Evolutionary conservation across 2,113 vertebrate species (phyloP).

Genomic region (Ammospiza nelsoni): DNA sequence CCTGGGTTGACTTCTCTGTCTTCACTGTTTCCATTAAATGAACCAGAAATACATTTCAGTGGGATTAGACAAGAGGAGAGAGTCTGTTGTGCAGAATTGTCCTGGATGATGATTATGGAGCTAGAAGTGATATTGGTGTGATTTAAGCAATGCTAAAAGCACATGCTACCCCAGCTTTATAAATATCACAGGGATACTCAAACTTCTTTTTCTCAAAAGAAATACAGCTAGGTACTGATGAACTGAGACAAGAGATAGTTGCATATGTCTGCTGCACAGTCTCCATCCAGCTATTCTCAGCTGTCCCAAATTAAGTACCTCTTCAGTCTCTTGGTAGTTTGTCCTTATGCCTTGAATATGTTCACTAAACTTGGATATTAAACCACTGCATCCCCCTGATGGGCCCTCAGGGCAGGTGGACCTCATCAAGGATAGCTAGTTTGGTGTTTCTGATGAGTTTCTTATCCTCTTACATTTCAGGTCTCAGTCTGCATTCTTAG

Average conservation of each 20-base stretch:
- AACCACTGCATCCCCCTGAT: not conserved
- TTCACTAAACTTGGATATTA: not conserved
- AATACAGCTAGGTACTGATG: not conserved
- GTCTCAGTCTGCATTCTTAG: not conserved
- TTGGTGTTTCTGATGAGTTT: not conserved
- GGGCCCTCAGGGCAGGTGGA: not conserved
- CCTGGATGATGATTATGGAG: not conserved
- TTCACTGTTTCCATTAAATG: not conserved
- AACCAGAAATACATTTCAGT: not conserved
- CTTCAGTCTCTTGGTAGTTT: not conserved
- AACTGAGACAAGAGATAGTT: not conserved
- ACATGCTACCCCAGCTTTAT: not conserved
- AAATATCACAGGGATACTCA: not conserved
- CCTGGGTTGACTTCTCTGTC: not conserved
- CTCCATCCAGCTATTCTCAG: not conserved
- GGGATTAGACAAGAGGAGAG: not conserved
- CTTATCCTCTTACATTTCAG: not conserved
- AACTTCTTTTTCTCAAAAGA: not conserved
- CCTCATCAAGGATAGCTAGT: not conserved
- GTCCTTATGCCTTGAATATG: not conserved
- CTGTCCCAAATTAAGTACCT: not conserved
- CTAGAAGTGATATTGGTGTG: not conserved
- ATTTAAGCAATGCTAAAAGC: not conserved
- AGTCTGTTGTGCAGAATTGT: not conserved
- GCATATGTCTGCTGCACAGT: not conserved